A percentile compares a stretch with the other conserved stretches of the same genome.
phyloP scores from a whole-genome alignment of 2,113 vertebrate species.

The Urocynchramus pylzowi region DNA sequence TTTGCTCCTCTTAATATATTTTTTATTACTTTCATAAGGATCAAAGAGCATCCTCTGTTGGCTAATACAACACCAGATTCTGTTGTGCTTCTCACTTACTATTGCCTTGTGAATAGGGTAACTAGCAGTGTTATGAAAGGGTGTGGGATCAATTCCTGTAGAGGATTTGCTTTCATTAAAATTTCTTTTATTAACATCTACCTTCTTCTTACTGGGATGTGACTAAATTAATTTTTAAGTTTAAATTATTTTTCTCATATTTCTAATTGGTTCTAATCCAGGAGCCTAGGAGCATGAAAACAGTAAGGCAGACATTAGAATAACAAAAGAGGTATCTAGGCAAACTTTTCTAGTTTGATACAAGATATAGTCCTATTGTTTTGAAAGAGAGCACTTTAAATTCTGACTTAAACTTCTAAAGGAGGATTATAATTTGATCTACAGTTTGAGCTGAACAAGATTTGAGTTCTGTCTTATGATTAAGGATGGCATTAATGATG shows the following conservation, averaged over 20 bases:
- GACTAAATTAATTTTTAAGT: conserved; percentile 32
- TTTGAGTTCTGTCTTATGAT: neutral
- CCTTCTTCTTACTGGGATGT: neutral
- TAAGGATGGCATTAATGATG: neutral
- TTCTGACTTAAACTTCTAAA: neutral
- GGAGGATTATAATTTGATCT: neutral
- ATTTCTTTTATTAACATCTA: conserved; percentile 41
- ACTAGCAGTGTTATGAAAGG: neutral
- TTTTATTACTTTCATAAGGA: conserved; percentile 53
- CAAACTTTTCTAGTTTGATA: neutral
- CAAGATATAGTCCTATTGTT: neutral
- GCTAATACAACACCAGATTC: conserved; percentile 17
- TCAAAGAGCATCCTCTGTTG: conserved; percentile 38
- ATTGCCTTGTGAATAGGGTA: conserved; percentile 15
- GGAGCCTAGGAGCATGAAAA: neutral
- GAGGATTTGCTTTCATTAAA: conserved; percentile 52
- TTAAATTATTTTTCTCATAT: conserved; percentile 45
- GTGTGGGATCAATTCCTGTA: conserved; percentile 13
- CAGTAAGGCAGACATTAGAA: neutral
- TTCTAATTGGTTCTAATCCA: neutral
- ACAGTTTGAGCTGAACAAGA: neutral
- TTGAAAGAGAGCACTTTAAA: neutral
- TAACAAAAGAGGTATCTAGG: neutral
- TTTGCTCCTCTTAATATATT: conserved; percentile 46
- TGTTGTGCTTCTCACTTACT: neutral